phyloP scores from a whole-genome alignment of 2,888 invertebrate genomes.

The Loripinus fragilis region DNA sequence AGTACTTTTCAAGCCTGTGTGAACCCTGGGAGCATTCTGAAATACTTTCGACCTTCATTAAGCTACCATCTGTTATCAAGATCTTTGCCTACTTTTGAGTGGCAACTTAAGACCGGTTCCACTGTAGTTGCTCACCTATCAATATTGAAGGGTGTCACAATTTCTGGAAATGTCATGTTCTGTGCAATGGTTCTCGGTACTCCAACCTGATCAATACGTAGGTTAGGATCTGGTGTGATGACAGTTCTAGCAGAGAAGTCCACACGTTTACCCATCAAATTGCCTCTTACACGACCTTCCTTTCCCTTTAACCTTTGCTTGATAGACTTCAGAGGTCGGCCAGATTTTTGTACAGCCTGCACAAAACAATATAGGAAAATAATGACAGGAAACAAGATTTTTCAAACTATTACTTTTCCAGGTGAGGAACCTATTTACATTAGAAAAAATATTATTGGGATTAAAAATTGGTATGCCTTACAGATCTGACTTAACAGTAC shows the following conservation, averaged over 20 bases:
- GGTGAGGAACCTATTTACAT: too few relatives aligned
- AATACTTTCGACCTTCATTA: too few relatives aligned
- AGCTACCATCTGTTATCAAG: too few relatives aligned
- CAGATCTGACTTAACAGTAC: too few relatives aligned
- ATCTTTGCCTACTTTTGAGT: too few relatives aligned
- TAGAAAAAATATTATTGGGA: too few relatives aligned
- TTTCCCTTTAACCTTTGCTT: constrained; percentile 98
- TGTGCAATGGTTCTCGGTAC: constrained; percentile 99
- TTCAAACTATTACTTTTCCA: too few relatives aligned
- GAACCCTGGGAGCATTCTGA: too few relatives aligned
- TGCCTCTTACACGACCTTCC: constrained; percentile 99
- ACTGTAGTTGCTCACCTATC: constrained; percentile 94
- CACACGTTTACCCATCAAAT: constrained; percentile 99
- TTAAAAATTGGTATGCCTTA: too few relatives aligned
- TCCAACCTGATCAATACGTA: constrained; percentile 98
- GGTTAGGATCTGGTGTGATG: constrained; percentile 85
- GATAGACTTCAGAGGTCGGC: constrained; percentile 98
- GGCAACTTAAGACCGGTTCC: too few relatives aligned
- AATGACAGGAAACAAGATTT: too few relatives aligned
- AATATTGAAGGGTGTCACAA: constrained; percentile 99
- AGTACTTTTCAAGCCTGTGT: too few relatives aligned
- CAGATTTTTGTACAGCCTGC: constrained; percentile 98
- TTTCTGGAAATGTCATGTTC: constrained; percentile 99
- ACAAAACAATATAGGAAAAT: neutral
- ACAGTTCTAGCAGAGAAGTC: constrained; percentile 99